Evolutionary conservation across 2,888 invertebrate genomes (phyloP).

Genomic region (Amphipoea lucens): DNA sequence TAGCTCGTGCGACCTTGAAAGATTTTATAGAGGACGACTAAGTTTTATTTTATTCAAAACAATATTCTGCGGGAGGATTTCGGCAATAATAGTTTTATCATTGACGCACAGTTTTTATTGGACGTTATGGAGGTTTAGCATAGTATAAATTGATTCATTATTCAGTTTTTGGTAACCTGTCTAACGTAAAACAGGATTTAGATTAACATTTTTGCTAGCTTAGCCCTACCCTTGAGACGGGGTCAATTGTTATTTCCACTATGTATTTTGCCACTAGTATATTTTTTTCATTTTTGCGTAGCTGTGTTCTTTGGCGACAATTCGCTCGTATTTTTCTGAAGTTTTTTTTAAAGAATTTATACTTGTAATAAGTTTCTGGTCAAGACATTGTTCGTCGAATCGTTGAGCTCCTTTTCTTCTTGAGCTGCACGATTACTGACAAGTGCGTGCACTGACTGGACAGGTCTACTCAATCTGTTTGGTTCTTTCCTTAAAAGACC

Average conservation of each 20-base stretch:
- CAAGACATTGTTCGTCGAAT: neutral
- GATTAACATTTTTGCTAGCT: constrained; percentile 48
- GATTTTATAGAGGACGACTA: constrained; percentile 12
- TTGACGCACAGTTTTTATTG: constrained; percentile 6
- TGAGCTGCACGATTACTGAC: neutral
- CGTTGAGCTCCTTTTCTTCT: neutral
- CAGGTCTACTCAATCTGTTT: neutral
- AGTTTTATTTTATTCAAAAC: constrained; percentile 31
- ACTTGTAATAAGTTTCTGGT: neutral
- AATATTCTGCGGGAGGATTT: constrained; percentile 8
- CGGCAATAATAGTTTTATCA: constrained; percentile 32
- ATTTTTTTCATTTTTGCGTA: neutral
- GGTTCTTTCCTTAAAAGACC: neutral
- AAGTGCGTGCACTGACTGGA: neutral
- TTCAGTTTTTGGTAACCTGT: constrained; percentile 32
- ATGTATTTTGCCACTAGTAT: neutral
- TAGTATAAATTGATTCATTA: constrained; percentile 25
- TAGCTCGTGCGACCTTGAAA: constrained; percentile 23
- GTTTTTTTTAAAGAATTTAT: neutral
- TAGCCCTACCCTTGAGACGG: constrained; percentile 28
- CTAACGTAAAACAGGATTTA: constrained; percentile 4
- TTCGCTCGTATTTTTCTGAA: neutral
- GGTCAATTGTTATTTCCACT: constrained; percentile 16
- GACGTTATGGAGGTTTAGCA: constrained; percentile 21
- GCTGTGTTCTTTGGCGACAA: neutral